phyloP scores from a whole-genome alignment of 2,888 invertebrate species.

The Pristionchus exspectatus region DNA sequence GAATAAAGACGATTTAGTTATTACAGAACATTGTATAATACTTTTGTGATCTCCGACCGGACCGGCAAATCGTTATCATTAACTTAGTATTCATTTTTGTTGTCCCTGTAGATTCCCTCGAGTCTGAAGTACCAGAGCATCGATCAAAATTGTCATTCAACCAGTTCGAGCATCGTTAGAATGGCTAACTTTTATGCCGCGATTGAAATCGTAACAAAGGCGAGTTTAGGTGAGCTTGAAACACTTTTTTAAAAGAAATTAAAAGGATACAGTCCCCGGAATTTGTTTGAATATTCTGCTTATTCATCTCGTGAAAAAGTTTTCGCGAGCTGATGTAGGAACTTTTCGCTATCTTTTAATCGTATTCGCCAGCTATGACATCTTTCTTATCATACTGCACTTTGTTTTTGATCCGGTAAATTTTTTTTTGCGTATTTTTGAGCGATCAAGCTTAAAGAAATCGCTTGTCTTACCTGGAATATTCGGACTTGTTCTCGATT shows the following conservation, averaged over 20 bases:
- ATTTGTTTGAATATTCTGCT: neutral
- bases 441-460: neutral
- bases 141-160: neutral
- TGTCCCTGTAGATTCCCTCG: neutral
- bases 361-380: neutral
- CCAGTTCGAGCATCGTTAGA: neutral
- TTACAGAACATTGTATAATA: no score
- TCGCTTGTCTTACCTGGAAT: neutral
- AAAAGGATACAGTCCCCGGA: neutral
- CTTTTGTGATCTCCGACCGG: neutral
- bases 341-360: neutral
- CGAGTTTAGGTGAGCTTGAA: neutral
- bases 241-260: neutral
- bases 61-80: neutral
- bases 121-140: neutral
- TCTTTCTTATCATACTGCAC: neutral
- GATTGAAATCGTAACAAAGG: neutral
- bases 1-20: no score
- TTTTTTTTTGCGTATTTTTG: no score
- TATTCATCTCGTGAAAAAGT: neutral
- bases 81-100: neutral
- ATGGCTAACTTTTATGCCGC: neutral
- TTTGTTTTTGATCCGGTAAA: neutral
- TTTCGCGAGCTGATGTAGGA: neutral
- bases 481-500: slow-evolving; percentile 5